Evolutionary conservation across 2,797 vertebrate genomes (phyloP).

Genomic region (Pseudotriccus pelzelni): DNA sequence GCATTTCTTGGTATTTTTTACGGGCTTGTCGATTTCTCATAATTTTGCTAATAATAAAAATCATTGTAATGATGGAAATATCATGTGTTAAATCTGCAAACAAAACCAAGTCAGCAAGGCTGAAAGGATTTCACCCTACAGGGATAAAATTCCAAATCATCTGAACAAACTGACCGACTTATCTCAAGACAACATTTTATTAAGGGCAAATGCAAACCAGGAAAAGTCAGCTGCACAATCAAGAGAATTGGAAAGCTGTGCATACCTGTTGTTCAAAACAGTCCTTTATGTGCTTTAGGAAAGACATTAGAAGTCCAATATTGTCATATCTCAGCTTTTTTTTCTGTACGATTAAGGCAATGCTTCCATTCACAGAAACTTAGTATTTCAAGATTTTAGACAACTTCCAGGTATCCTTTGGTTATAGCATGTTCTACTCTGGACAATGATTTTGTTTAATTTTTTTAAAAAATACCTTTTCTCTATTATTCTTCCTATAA

Average conservation of each 20-base stretch:
- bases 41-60: neutral
- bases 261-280: neutral
- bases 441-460: neutral
- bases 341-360: neutral
- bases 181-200: neutral
- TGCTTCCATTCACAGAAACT: neutral
- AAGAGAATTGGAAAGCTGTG: neutral
- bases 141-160: neutral
- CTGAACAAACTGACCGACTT: neutral
- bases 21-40: neutral
- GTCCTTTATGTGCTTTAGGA: neutral
- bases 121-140: neutral
- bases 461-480: neutral
- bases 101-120: neutral
- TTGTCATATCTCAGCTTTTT: neutral
- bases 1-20: neutral
- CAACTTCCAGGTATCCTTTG: neutral
- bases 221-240: neutral
- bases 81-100: neutral
- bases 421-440: neutral
- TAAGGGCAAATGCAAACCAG: neutral
- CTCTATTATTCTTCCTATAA: neutral
- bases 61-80: neutral
- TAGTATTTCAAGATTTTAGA: neutral
- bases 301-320: neutral